These are phyloP conservation scores for Synchiropus splendidus DNA, from an alignment of 2,113 vertebrate genomes.

Conservation along the genomic window DNA sequence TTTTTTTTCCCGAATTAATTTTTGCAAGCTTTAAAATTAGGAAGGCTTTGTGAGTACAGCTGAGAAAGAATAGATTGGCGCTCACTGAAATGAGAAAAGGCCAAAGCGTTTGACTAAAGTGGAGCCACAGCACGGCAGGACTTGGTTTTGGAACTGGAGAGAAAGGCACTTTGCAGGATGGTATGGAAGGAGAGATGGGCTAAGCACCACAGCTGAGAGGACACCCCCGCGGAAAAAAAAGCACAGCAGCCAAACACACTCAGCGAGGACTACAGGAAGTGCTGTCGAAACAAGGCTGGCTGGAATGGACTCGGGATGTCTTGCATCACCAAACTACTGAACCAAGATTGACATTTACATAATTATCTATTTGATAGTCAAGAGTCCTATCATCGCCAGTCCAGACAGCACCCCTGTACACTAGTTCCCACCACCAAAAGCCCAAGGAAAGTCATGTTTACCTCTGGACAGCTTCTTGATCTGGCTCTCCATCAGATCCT, in stretches of 20 bases:
- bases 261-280: constrained; percentile 36
- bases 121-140: constrained; percentile 28
- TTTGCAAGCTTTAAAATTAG: constrained; percentile 60
- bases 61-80: constrained; percentile 42
- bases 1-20: neutral
- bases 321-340: neutral
- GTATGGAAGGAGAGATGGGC: constrained; percentile 42
- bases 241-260: constrained; percentile 63
- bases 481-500: constrained; percentile 91
- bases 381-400: constrained; percentile 24
- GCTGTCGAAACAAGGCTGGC: constrained; percentile 35
- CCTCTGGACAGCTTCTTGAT: constrained; percentile 98
- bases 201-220: constrained; percentile 47
- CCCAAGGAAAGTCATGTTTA: constrained; percentile 52
- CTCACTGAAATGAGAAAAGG: constrained; percentile 37
- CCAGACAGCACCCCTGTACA: constrained; percentile 40
- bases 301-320: constrained; percentile 22
- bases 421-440: constrained; percentile 19
- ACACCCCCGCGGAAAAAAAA: constrained; percentile 51
- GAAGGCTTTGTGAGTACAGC: constrained; percentile 48
- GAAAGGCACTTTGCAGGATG: constrained; percentile 54
- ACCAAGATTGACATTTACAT: too few species aligned
- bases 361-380: neutral
- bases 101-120: constrained; percentile 29
- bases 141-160: constrained; percentile 37